A percentile compares a stretch with the other conserved stretches of the same genome.
These are phyloP conservation scores for Biston stratarius DNA, from an alignment of 2,888 invertebrate genomes.

Conservation along the genomic window DNA sequence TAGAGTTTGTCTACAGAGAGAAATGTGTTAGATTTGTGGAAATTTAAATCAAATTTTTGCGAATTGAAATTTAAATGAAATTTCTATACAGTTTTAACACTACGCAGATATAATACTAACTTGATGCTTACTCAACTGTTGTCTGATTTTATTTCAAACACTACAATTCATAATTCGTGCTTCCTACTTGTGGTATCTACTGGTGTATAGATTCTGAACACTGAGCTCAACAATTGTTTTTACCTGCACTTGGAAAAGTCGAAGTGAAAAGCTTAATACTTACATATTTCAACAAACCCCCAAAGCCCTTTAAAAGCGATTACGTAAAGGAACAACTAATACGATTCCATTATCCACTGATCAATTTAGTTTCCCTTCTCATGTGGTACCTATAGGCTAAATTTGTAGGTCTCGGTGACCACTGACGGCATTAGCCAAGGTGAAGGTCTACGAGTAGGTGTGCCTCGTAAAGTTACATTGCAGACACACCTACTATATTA, in stretches of 20 bases:
- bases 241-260: no score
- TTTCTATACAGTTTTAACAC: not conserved
- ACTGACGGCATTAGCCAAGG: conserved; percentile 17
- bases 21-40: not conserved
- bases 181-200: not conserved
- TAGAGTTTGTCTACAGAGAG: conserved; percentile 3
- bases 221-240: not conserved
- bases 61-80: not conserved
- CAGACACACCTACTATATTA: conserved; percentile 24
- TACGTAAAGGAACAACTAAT: conserved; percentile 25
- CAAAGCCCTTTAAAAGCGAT: conserved; percentile 17
- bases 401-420: conserved; percentile 13
- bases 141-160: not conserved
- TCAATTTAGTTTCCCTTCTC: conserved; percentile 34
- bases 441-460: conserved; percentile 23
- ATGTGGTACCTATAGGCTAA: conserved; percentile 11
- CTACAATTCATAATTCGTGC: not conserved
- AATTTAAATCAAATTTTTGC: not conserved
- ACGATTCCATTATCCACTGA: conserved; percentile 25
- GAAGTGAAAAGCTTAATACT: no score
- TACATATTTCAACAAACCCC: conserved; percentile 8
- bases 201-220: not conserved
- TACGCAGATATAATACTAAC: not conserved
- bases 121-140: not conserved
- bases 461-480: conserved; percentile 9